These are phyloP conservation scores for Siderastrea radians DNA, from an alignment of 92 coral and sea anemone genomes.

Conservation along the genomic window DNA sequence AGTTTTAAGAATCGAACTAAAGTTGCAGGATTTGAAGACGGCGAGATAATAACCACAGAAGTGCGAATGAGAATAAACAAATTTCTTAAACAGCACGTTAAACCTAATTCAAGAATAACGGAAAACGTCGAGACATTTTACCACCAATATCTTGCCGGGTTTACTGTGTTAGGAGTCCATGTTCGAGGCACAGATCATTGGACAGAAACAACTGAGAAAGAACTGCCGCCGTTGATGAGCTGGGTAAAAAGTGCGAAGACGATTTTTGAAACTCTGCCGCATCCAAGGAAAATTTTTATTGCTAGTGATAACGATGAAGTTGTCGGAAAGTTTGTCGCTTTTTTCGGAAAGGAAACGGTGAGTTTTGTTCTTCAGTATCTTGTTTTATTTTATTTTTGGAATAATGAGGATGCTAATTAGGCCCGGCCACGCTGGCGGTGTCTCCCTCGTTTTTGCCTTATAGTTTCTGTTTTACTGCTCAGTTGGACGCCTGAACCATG, in stretches of 20 bases:
- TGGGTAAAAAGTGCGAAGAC: conserved; percentile 71
- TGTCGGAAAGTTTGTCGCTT: conserved; percentile 58
- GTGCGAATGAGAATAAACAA: conserved; percentile 55
- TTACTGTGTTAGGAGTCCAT: conserved; percentile 81
- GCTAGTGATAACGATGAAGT: conserved; percentile 86
- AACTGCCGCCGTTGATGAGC: conserved; percentile 52
- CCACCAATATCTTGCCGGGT: conserved; percentile 48
- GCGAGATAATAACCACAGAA: conserved; percentile 57
- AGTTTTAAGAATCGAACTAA: conserved; percentile 26
- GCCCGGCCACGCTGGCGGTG: no score
- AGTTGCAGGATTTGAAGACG: conserved; percentile 38
- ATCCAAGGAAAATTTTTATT: conserved; percentile 80
- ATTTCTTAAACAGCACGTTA: conserved; percentile 62
- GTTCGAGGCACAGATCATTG: conserved; percentile 89
- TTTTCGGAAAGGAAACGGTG: conserved; percentile 63
- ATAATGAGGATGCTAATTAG: no score
- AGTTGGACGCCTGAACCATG: no score
- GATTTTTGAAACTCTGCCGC: conserved; percentile 59
- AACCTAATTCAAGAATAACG: conserved; percentile 42
- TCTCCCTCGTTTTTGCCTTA: no score
- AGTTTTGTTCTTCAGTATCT: neutral
- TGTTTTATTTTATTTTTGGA: no score
- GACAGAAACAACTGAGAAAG: conserved; percentile 49
- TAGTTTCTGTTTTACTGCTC: no score
- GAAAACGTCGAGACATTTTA: conserved; percentile 52